Evolutionary conservation across 1,140 invertebrate species (phyloP).

Genomic region (Heliconius nattereri): DNA sequence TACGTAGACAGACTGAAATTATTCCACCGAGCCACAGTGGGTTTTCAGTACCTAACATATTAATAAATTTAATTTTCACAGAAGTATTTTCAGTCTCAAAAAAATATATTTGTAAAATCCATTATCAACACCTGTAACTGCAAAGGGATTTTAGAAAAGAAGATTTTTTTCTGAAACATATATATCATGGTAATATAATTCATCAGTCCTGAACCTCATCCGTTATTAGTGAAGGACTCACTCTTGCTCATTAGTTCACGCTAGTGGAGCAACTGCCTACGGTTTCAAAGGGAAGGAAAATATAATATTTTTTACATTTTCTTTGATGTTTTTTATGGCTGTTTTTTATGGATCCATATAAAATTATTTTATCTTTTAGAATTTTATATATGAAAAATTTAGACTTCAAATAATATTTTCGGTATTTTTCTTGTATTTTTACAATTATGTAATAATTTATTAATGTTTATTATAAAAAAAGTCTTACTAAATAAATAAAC

Average conservation of each 20-base stretch:
- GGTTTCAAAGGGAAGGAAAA: conserved; percentile 18
- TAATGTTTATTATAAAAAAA: not conserved
- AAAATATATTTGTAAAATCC: no score
- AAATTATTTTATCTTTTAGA: not conserved
- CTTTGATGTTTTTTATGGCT: not conserved
- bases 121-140: no score
- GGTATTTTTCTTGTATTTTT: not conserved
- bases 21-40: not conserved
- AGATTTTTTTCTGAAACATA: not conserved
- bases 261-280: conserved; percentile 22
- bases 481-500: not conserved
- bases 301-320: conserved; percentile 5
- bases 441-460: not conserved
- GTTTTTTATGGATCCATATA: not conserved
- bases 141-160: not conserved
- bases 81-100: no score
- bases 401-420: not conserved
- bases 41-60: not conserved
- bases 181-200: conserved; percentile 19
- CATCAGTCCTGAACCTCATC: not conserved
- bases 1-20: not conserved
- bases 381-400: not conserved
- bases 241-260: conserved; percentile 21
- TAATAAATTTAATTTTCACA: no score
- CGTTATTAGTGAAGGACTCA: conserved; percentile 7